Percentiles rank a stretch among this genome's conserved stretches.
Conservation (phyloP, 2,888 invertebrate genomes). For the Xylota segnis region DNA sequence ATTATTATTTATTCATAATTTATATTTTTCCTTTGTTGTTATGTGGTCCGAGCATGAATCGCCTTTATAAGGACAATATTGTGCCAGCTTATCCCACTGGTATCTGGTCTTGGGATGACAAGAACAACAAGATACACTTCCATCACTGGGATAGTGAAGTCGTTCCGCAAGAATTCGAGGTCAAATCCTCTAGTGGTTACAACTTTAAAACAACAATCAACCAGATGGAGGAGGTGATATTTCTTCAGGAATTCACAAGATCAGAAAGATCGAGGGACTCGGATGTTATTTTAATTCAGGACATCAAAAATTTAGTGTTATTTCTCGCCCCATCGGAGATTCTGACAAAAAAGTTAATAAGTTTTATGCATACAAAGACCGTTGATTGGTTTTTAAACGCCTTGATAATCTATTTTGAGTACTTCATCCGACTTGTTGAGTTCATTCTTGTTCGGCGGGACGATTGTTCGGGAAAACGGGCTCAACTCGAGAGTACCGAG, state of each 20-base stretch:
- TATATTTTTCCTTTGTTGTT: too few species aligned
- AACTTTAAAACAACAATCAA: conserved; percentile 80
- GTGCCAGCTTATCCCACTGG: conserved; percentile 81
- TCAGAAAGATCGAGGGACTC: conserved; percentile 78
- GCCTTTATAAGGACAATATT: conserved; percentile 79
- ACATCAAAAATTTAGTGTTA: conserved; percentile 82
- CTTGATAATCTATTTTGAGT: conserved; percentile 83
- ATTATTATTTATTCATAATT: too few species aligned
- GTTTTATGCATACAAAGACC: conserved; percentile 81
- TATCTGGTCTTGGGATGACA: conserved; percentile 81
- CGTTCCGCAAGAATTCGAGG: conserved; percentile 74
- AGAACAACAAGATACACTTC: conserved; percentile 78
- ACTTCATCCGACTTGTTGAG: conserved; percentile 82
- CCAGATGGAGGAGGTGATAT: conserved; percentile 82
- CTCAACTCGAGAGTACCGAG: conserved; percentile 81
- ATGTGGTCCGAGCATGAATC: conserved; percentile 77
- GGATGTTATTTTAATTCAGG: conserved; percentile 81
- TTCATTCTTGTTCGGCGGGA: conserved; percentile 82
- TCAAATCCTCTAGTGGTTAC: conserved; percentile 78
- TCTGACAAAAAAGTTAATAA: conserved; percentile 79
- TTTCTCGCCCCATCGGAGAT: conserved; percentile 81
- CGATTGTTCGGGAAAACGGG: conserved; percentile 79
- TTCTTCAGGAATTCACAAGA: conserved; percentile 80
- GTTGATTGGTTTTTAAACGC: conserved; percentile 81
- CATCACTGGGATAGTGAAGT: conserved; percentile 74